These are phyloP conservation scores for Clunio marinus DNA, from an alignment of 2,888 invertebrate species.

Conservation along the genomic window DNA sequence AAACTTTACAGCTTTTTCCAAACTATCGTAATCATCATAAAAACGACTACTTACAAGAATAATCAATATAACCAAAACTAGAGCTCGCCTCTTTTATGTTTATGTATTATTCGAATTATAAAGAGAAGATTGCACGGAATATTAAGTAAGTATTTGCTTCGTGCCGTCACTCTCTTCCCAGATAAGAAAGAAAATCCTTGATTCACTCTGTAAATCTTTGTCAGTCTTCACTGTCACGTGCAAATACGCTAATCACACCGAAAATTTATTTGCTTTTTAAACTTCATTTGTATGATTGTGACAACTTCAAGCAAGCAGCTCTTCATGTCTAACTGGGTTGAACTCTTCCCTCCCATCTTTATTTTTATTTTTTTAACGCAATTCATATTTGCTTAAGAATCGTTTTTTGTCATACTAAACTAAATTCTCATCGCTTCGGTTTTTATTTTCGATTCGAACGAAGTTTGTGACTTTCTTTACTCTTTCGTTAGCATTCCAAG, in stretches of 20 bases:
- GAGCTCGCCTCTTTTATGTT: background rate
- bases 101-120: constrained; percentile 32
- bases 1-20: no score
- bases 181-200: background rate
- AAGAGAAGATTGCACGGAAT: constrained; percentile 8
- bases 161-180: background rate
- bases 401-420: constrained; percentile 2
- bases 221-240: background rate
- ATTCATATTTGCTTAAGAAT: constrained; percentile 13
- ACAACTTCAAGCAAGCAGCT: no score
- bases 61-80: background rate
- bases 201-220: background rate
- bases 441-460: background rate
- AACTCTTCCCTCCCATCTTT: background rate
- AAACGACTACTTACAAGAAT: no score
- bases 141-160: constrained; percentile 22
- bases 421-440: background rate
- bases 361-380: background rate
- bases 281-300: no score
- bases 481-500: no score
- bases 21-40: no score
- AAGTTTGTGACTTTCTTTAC: constrained; percentile 25
- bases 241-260: no score
- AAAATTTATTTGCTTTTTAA: no score
- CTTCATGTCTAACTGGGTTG: background rate